These are phyloP conservation scores for Nipponacmea schrenckii DNA, from an alignment of 2,888 invertebrate genomes.

Conservation along the genomic window DNA sequence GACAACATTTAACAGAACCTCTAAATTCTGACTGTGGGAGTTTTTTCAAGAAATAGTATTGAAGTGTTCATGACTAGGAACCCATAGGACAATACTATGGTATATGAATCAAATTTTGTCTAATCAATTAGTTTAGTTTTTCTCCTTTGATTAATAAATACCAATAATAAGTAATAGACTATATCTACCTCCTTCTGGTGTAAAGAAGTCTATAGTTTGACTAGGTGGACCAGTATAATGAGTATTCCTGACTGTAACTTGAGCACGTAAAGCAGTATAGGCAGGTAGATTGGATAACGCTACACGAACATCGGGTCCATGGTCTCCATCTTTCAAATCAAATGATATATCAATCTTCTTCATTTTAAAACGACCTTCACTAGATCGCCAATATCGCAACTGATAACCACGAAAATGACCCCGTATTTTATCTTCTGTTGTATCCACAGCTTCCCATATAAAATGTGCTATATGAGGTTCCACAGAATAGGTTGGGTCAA, in stretches of 20 bases:
- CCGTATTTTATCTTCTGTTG: constrained; percentile 43
- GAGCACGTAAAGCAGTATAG: constrained; percentile 79
- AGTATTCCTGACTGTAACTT: constrained; percentile 91
- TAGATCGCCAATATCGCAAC: constrained; percentile 94
- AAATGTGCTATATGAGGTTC: constrained; percentile 55
- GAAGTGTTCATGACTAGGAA: no score
- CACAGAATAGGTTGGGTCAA: constrained; percentile 48
- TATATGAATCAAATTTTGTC: no score
- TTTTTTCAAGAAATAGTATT: no score
- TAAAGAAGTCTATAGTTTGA: constrained; percentile 75
- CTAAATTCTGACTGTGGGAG: no score
- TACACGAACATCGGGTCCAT: constrained; percentile 50
- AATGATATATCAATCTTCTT: constrained; percentile 51
- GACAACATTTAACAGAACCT: no score
- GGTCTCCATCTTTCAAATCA: constrained; percentile 31
- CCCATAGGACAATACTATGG: no score
- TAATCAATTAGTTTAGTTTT: no score
- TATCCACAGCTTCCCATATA: constrained; percentile 60
- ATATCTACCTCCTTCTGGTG: constrained; percentile 61
- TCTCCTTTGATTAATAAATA: no score
- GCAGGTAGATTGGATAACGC: constrained; percentile 59
- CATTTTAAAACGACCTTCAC: constrained; percentile 69
- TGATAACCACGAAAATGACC: constrained; percentile 63
- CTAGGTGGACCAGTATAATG: constrained; percentile 91
- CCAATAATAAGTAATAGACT: no score